Base-by-base conservation (phyloP, 2,113 vertebrate genomes). In the Mastomys coucha region DNA sequence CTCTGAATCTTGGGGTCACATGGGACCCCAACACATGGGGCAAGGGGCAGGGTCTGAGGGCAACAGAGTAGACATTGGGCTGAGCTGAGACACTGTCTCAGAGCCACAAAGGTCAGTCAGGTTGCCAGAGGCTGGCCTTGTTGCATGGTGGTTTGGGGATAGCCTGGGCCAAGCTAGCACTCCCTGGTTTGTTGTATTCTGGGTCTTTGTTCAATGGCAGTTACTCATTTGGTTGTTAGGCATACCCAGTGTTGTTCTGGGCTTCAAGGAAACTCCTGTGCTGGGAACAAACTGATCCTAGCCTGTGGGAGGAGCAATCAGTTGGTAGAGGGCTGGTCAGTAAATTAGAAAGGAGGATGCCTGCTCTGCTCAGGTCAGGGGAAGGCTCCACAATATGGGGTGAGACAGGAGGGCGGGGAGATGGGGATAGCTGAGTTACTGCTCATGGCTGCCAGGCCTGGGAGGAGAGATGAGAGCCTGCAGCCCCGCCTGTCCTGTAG, bases 261-360 rank as follows among this genome's bases (percentile, higher is more conserved):
- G 19, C 56, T 45, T 53, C 16, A 49, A 56, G 33, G 49, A 53
- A n/a, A n/a, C 12, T 1, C 45, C 22, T 4, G 7, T 65, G 63
- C 53, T 2, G 0, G 0, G 16, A 31, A 14, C 51, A 45, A 72
- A 14, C n/a, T 45, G 0, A 3, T 39, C 36, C 51, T 13, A 42
- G 36, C 14, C 73, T 24, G 17, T 2, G 22, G 36, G 14, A 42
- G 49, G 26, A 31, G 16, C 22, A 1, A 0, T 28, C 58, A 19
- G 24, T 7, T 11, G 33, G 22, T 6, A 5, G 6, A 85, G 89
- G 49, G 72, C 39, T 20, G 28, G 26, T 31, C 10, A 22, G 13
- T 58, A 9, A 39, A 45, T 85, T 13, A 9, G 28, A 28, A 26
- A 24, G 36, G n/a, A 11, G 3, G 49, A 31, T 2, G 4, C 7